These are phyloP conservation scores for Cyprinodon tularosa DNA, from an alignment of 2,113 vertebrate species.

Conservation along the genomic window DNA sequence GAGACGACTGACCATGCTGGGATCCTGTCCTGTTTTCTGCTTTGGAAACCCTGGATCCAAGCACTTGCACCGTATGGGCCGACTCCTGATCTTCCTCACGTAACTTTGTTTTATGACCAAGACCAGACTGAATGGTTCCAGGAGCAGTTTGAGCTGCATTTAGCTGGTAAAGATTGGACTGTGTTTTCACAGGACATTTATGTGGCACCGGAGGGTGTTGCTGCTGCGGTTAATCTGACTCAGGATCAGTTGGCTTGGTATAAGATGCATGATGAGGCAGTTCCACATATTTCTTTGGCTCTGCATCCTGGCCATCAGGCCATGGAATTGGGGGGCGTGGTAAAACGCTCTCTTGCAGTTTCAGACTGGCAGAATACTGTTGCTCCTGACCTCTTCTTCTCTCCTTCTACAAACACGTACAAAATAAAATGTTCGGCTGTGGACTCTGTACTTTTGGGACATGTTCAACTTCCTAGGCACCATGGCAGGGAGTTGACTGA, in stretches of 20 bases:
- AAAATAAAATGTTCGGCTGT: neutral
- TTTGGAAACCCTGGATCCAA: too few relatives aligned
- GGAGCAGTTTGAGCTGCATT: too few relatives aligned
- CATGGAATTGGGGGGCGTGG: neutral
- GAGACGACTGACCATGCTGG: too few relatives aligned
- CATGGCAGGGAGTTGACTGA: neutral
- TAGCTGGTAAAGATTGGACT: neutral
- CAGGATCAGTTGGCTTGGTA: too few relatives aligned
- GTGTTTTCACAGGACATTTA: neutral
- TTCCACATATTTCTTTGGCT: too few relatives aligned
- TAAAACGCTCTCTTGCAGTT: neutral
- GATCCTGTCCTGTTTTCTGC: too few relatives aligned
- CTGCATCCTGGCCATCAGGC: neutral
- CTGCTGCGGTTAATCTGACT: too few relatives aligned
- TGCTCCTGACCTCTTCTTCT: neutral
- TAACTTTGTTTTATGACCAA: too few relatives aligned
- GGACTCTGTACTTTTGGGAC: neutral
- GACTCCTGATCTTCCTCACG: too few relatives aligned
- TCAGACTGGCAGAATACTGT: neutral
- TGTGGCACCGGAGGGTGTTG: neutral
- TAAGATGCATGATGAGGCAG: too few relatives aligned
- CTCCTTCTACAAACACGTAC: neutral
- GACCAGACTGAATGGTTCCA: too few relatives aligned
- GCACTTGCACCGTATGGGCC: too few relatives aligned
- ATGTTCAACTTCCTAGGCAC: fast-evolving